Evolutionary conservation across 2,888 invertebrate genomes (phyloP).

Genomic region (Entomobrya proxima): DNA sequence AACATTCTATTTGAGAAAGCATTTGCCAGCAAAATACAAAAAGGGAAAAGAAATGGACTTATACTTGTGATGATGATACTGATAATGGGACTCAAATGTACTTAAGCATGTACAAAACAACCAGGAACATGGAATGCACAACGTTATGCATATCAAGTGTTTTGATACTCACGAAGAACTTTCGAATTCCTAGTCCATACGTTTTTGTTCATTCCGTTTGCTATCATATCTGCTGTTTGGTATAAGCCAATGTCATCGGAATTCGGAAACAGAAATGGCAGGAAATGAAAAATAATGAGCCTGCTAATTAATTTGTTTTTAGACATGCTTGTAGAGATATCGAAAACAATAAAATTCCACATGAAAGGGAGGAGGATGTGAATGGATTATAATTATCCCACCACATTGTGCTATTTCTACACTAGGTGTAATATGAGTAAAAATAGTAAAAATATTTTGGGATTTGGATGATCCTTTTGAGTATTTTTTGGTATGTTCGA

Average conservation of each 20-base stretch:
- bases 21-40: background rate
- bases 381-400: background rate
- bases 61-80: background rate
- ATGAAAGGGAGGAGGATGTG: background rate
- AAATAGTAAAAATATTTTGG: too few species aligned
- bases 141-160: background rate
- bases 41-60: background rate
- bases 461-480: background rate
- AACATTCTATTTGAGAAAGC: background rate
- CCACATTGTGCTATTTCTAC: too few species aligned
- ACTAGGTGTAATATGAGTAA: too few species aligned
- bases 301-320: conserved; percentile 26
- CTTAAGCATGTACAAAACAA: background rate
- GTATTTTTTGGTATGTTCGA: background rate
- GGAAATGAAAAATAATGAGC: background rate
- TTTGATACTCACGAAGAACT: too few species aligned
- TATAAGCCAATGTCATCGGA: background rate
- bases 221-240: too few species aligned
- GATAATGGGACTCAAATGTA: background rate
- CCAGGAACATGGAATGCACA: background rate
- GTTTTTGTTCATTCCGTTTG: too few species aligned
- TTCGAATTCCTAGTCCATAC: too few species aligned
- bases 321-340: background rate
- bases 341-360: background rate
- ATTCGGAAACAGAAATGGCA: background rate